Evolutionary conservation across 1,140 invertebrate species (phyloP), one percentile per base, ranked within the genome.

Genomic region (Drosophila sp.): DNA sequence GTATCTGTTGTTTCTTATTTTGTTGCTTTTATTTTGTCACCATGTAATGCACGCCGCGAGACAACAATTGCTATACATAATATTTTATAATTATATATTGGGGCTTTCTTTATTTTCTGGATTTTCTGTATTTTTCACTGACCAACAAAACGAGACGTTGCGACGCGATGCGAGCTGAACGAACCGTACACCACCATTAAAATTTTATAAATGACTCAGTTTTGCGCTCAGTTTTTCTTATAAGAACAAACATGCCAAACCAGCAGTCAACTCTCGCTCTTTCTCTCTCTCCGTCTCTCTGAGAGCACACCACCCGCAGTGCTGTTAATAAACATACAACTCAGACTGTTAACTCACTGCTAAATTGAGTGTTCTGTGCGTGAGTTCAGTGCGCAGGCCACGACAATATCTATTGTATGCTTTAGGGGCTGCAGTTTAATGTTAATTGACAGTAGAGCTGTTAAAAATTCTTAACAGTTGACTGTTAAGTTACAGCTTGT

Each of bases 111-210:
- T 54, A 51, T 59, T 70, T 64, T 66, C 65, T 80, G 54, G 58
- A 67, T 59, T 67, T 67, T 78, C 71, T 77, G 66, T 80, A 72
- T 75, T 78, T 76, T 80, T 76, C 72, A 80, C 78, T 80, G 72
- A 61, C 71, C 71, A 73, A 70, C 57, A 67, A 72, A 72, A 67
- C 72, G 76, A 75, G 40, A 76, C 66, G 63, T 72, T 78, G 69
- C 77, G 57, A 73, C 71, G 78, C 77, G 78, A 59, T 76, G 73
- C 56, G 69, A 72, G 73, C 74, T 76, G 73, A 76, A 76, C 73
- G 77, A 81, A 81, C 79, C 80, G 80, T 77, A 84, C 80, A 83
- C 80, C 80, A 83, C 80, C 80, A 72, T 76, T 84, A 69, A 82
- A 78, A 80, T 84, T 84, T 84, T 66, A 76, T 73, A 76, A 79